Conservation (phyloP, 2,113 vertebrate species). For the Tor tambroides region DNA sequence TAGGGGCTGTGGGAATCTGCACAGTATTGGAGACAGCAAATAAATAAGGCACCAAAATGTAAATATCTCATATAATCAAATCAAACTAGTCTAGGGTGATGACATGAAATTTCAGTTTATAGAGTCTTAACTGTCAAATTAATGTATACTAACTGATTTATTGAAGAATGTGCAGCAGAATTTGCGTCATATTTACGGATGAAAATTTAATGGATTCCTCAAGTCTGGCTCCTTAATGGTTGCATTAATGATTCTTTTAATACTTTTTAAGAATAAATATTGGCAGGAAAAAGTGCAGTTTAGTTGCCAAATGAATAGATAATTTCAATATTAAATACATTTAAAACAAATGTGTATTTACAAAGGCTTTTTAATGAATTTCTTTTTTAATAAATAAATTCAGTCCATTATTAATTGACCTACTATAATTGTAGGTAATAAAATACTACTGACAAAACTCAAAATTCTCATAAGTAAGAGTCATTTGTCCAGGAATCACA, state of each 20-base stretch:
- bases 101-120: not conserved
- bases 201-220: not conserved
- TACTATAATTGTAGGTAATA: not conserved
- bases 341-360: not conserved
- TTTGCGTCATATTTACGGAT: not conserved
- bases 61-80: not conserved
- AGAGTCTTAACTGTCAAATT: not conserved
- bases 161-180: not conserved
- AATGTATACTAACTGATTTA: not conserved
- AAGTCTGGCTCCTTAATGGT: not conserved
- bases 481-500: not conserved
- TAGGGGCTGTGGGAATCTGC: not conserved
- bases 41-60: not conserved
- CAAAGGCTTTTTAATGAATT: not conserved
- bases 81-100: not conserved
- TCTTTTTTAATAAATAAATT: not conserved
- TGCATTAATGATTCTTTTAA: not conserved
- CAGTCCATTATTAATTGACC: not conserved
- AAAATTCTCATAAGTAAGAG: not conserved
- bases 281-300: not conserved
- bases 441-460: not conserved
- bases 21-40: not conserved
- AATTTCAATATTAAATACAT: not conserved
- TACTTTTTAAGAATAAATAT: not conserved
- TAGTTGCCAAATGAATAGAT: not conserved